Evolutionary conservation across 2,888 invertebrate species (phyloP).

Genomic region (Halocaridina rubra): DNA sequence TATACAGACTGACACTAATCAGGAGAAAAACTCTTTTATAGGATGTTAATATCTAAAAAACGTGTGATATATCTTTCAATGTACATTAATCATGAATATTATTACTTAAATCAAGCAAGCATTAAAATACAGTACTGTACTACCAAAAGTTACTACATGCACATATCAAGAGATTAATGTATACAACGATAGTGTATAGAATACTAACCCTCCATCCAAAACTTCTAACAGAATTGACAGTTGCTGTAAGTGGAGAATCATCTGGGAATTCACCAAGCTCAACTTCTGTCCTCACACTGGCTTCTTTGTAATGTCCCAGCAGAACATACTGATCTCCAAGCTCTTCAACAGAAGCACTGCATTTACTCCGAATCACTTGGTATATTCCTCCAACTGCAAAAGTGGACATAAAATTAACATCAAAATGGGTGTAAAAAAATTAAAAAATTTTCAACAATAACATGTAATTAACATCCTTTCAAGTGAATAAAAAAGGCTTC

Average conservation of each 20-base stretch:
- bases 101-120: too few relatives aligned
- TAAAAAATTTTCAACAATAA: not conserved
- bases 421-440: not conserved
- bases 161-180: too few relatives aligned
- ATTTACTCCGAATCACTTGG: conserved; percentile 97
- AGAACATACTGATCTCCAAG: conserved; percentile 97
- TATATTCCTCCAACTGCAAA: conserved; percentile 97
- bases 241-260: conserved; percentile 79
- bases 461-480: conserved; percentile 16
- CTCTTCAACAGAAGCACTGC: conserved; percentile 95
- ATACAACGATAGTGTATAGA: too few relatives aligned
- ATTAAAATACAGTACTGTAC: too few relatives aligned
- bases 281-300: conserved; percentile 92
- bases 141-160: too few relatives aligned
- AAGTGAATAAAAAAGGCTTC: not conserved
- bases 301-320: conserved; percentile 94
- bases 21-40: too few relatives aligned
- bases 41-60: too few relatives aligned
- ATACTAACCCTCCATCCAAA: conserved; percentile 85
- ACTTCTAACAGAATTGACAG: conserved; percentile 82
- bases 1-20: too few relatives aligned
- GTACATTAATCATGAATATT: too few relatives aligned
- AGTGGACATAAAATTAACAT: conserved; percentile 4
- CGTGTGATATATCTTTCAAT: too few relatives aligned
- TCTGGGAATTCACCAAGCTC: conserved; percentile 90